phyloP scores from a whole-genome alignment of 2,888 invertebrate genomes.

The Resseliella maxima region DNA sequence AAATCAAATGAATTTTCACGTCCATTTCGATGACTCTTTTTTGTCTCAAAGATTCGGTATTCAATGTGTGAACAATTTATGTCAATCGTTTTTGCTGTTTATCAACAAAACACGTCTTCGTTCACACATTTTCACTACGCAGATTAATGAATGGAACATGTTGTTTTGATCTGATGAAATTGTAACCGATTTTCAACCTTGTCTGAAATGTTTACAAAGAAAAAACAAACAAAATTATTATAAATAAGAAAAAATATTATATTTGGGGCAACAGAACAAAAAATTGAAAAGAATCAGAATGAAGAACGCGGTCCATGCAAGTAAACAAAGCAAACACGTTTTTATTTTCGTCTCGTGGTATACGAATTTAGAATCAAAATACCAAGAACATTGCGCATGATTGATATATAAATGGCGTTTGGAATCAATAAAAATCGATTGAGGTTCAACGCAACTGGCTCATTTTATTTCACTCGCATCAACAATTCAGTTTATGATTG shows the following conservation, averaged over 20 bases:
- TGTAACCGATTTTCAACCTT: background rate
- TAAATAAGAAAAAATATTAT: background rate
- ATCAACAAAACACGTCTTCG: conserved; percentile 29
- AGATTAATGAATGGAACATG: conserved; percentile 37
- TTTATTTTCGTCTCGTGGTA: too few species aligned
- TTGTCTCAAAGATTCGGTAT: background rate
- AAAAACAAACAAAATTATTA: background rate
- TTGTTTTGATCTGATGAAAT: background rate
- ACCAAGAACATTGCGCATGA: conserved; percentile 37
- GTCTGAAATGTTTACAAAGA: background rate
- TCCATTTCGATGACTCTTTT: background rate
- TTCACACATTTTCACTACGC: background rate
- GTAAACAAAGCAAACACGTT: background rate
- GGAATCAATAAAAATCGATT: background rate
- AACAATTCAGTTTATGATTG: conserved; percentile 19
- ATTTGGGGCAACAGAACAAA: too few species aligned
- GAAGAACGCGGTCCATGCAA: background rate
- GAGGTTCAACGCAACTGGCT: background rate
- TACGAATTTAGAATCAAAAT: background rate
- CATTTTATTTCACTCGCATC: background rate
- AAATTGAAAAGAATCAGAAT: background rate
- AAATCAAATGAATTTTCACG: background rate
- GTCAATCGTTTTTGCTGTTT: conserved; percentile 45
- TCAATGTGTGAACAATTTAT: conserved; percentile 36
- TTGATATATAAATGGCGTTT: conserved; percentile 53